Evolutionary conservation across 2,113 vertebrate genomes (phyloP), one percentile per base, ranked within the genome.

Genomic region (Rhea pennata): DNA sequence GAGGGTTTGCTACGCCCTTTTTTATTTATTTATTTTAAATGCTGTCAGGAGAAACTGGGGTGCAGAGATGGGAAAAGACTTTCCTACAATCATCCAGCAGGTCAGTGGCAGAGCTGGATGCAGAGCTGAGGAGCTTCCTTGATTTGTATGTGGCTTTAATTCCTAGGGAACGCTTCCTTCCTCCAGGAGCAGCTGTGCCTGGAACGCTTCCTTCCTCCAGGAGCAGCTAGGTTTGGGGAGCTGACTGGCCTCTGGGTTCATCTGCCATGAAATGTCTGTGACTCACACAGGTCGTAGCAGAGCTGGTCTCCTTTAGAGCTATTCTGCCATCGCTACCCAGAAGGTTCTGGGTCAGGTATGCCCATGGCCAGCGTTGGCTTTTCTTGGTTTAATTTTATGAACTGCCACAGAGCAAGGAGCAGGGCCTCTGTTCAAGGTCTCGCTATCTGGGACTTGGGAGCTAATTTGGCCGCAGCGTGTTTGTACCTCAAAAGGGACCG

Each of bases 1-100:
- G 94, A 94, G 92, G 95, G 61, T 93, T 94, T 92, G 87, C 78
- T 96, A 88, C 94, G 91, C 96, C 81, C 92, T 88, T 93, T 80
- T 89, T 54, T 74, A 20, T 56, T 85, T 87, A 58, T 95, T 93
- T 92, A 93, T 95, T 96, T 95, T 77, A 92, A 96, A 67, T 21
- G 58, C 82, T 88, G 69, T 91, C 84, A 56, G 82, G 71, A 91
- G 81, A 94, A 96, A 93, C 81, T 76, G 84, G 96, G 94, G 91
- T 56, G 75, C 26, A 20, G 81, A 81, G 82, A 74, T 62, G 76
- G 87, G 74, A 80, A 85, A 66, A 73, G 79, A 42, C 81, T 95
- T 94, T 79, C 62, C 69, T 31, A 12, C 40, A 70, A 84, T 72
- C 89, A 75, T 50, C 76, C 53, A 50, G 66, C 29, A 31, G 50